phyloP scores from a whole-genome alignment of 2,113 vertebrate genomes.

The Aspidoscelis tigris region DNA sequence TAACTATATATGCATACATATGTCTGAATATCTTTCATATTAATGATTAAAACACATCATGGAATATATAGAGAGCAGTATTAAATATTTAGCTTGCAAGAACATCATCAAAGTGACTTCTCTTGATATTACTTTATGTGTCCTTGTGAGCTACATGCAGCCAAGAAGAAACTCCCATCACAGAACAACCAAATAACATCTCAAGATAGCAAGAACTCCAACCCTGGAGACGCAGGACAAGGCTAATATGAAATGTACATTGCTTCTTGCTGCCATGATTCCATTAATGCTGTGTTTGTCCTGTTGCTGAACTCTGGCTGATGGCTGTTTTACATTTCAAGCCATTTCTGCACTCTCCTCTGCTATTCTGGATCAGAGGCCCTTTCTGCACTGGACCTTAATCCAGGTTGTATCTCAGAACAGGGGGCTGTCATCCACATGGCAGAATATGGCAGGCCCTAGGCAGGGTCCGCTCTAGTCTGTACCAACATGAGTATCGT shows the following conservation, averaged over 20 bases:
- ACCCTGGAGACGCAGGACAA: conserved; percentile 39
- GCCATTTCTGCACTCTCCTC: too few species aligned
- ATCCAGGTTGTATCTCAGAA: too few species aligned
- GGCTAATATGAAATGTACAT: conserved; percentile 57
- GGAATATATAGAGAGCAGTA: conserved; percentile 5
- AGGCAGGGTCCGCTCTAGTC: too few species aligned
- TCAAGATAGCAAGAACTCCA: accelerated
- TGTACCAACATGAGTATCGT: too few species aligned
- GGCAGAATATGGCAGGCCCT: too few species aligned
- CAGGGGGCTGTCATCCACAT: too few species aligned
- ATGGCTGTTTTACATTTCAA: neutral
- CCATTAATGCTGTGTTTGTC: neutral
- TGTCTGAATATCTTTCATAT: neutral
- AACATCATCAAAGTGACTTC: conserved; percentile 54
- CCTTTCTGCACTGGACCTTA: too few species aligned
- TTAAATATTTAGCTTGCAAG: conserved; percentile 67
- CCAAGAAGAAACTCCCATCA: conserved; percentile 51
- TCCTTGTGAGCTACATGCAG: conserved; percentile 50
- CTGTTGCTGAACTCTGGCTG: neutral
- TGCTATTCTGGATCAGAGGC: too few species aligned
- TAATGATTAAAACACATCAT: conserved; percentile 21
- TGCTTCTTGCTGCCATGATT: neutral
- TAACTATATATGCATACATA: neutral
- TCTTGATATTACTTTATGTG: conserved; percentile 62
- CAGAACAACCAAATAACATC: conserved; percentile 18